A percentile compares a stretch with the other conserved stretches of the same genome.
These are phyloP conservation scores for Diplosoma virens DNA, from an alignment of 23 tunicate genomes.

Conservation along the genomic window DNA sequence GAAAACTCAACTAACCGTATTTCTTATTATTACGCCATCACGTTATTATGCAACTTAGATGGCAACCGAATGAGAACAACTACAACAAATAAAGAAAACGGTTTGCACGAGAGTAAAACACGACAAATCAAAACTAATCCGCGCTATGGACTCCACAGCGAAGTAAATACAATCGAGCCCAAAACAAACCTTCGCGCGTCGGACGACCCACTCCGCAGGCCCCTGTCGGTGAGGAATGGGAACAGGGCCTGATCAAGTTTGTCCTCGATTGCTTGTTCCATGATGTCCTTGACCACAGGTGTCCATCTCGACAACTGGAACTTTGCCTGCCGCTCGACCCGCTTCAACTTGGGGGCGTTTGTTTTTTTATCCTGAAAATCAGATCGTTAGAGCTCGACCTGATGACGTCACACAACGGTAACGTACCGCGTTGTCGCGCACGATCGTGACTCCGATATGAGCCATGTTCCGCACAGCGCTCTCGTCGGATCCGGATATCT, in stretches of 20 bases:
- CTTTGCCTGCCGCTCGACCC: slow-evolving; percentile 78
- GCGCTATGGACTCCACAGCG: too few species aligned
- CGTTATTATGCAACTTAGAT: too few species aligned
- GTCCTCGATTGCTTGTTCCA: slow-evolving; percentile 96
- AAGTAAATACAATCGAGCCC: too few species aligned
- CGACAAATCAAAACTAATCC: too few species aligned
- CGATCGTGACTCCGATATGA: slow-evolving; percentile 59
- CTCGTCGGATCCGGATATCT: slow-evolving; percentile 48
- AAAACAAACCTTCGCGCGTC: slow-evolving; percentile 72
- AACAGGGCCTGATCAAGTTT: slow-evolving; percentile 86
- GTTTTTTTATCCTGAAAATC: background rate
- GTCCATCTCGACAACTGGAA: slow-evolving; percentile 95
- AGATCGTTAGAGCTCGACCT: background rate
- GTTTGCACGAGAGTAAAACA: too few species aligned
- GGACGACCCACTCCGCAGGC: slow-evolving; percentile 40
- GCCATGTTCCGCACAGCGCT: slow-evolving; percentile 74
- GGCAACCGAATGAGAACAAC: too few species aligned
- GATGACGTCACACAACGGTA: too few species aligned
- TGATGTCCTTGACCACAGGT: slow-evolving; percentile 84
- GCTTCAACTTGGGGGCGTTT: slow-evolving; percentile 55
- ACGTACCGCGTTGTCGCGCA: slow-evolving; percentile 42
- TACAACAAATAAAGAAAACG: too few species aligned
- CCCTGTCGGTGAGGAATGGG: slow-evolving; percentile 77
- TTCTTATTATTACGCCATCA: too few species aligned
- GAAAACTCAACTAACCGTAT: too few species aligned